Base-by-base conservation (phyloP, 2,888 invertebrate species). In the Dynastes maya region DNA sequence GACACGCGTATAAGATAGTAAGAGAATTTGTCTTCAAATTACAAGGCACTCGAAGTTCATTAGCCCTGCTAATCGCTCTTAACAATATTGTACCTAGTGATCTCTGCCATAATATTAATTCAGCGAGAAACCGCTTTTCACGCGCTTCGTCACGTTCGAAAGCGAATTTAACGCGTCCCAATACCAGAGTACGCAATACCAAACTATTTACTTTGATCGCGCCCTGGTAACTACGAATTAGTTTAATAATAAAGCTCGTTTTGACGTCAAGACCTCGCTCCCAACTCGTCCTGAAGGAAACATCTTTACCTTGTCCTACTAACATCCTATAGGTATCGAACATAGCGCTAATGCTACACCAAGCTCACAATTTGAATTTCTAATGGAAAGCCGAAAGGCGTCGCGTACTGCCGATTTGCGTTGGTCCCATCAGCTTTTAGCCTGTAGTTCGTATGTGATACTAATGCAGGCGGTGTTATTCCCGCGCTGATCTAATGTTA, bases 221-320 rank as follows among this genome's bases (percentile, higher is more conserved):
- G 53, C 53, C 4, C 37, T 37, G 53, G 53, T 8, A 53, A 11
- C 9, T n/a, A 4, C 53, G 53, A 53, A 55, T 55, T 55, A 55
- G 55, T 55, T 55, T 55, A 55, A 55, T 55, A 55, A 55, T 55
- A 55, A 55, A 55, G 55, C 55, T n/a, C n/a, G 4, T 16, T 55
- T 55, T 55, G 16, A 55, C 55, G 55, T 55, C 55, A 55, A n/a
- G 55, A 55, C 55, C 2, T 55, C 55, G 55, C 1, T 22, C 22
- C 22, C n/a, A 6, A 8, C 22, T 8, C 55, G 55, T 11, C 22
- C 1, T 2, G 13, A 55, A 55, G 55, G 55, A 55, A 55, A 55
- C 2, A 16, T 22, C 55, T 37, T 37, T 5, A 37, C 32, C 32
- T 37, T 37, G 5, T 5, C 32, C 32, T 5, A 0, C 32, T 37